A percentile compares a stretch with the other conserved stretches of the same genome.
Conservation (phyloP, 2,888 invertebrate genomes). For the Trichopoda pennipes region DNA sequence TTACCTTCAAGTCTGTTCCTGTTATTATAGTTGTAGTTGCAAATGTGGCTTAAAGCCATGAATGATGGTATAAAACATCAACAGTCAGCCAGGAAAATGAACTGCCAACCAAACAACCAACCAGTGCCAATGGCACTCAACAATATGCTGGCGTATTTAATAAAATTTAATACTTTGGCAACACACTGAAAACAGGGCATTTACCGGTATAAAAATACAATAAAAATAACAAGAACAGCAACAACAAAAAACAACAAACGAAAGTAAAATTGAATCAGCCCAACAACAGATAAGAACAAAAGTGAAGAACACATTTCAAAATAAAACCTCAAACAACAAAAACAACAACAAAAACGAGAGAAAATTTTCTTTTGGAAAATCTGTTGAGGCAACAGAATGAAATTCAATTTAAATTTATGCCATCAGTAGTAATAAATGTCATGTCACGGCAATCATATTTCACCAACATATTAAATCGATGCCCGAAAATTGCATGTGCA, state of each 20-base stretch:
- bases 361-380: neutral
- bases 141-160: slow-evolving; percentile 63
- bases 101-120: neutral
- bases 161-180: slow-evolving; percentile 68
- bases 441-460: slow-evolving; percentile 13
- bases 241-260: slow-evolving; percentile 32
- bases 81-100: slow-evolving; percentile 13
- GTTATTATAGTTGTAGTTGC: slow-evolving; percentile 11
- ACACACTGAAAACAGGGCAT: slow-evolving; percentile 60
- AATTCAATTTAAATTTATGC: slow-evolving; percentile 49
- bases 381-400: slow-evolving; percentile 17
- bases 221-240: slow-evolving; percentile 18
- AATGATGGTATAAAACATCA: slow-evolving; percentile 46
- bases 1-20: too few relatives aligned
- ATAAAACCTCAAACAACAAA: slow-evolving; percentile 2
- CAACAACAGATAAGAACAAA: slow-evolving; percentile 48
- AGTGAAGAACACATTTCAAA: slow-evolving; percentile 35
- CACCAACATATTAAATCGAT: slow-evolving; percentile 13
- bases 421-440: slow-evolving; percentile 49
- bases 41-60: slow-evolving; percentile 60
- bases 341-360: neutral
- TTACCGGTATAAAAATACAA: slow-evolving; percentile 53
- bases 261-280: slow-evolving; percentile 64
- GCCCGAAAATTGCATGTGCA: slow-evolving; percentile 7
- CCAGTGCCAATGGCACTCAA: slow-evolving; percentile 64